phyloP scores from a whole-genome alignment of 2,113 vertebrate genomes.

The Callopanchax toddi region DNA sequence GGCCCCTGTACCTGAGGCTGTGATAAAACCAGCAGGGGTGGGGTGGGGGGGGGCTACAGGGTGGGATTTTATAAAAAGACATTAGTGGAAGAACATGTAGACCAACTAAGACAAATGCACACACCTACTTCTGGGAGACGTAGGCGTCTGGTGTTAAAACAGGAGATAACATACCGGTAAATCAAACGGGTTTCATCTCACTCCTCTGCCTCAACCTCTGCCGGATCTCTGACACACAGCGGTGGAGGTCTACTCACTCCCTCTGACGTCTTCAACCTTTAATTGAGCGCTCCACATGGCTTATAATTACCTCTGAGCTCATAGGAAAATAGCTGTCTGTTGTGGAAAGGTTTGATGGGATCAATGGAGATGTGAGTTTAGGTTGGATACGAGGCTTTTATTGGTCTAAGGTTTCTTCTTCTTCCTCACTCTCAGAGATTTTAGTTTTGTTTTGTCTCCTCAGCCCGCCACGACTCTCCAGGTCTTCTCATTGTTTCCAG shows the following conservation, averaged over 20 bases:
- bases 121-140: conserved; percentile 25
- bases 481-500: conserved; percentile 74
- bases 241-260: conserved; percentile 69
- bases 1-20: conserved; percentile 63
- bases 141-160: conserved; percentile 41
- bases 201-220: conserved; percentile 53
- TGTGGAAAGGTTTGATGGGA: conserved; percentile 38
- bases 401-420: conserved; percentile 8
- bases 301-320: conserved; percentile 71
- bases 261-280: conserved; percentile 66
- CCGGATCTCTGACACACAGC: conserved; percentile 64
- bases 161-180: conserved; percentile 60
- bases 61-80: conserved; percentile 41
- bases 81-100: conserved; percentile 2
- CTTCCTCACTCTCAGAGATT: conserved; percentile 12
- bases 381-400: neutral
- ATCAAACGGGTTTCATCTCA: conserved; percentile 65
- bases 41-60: conserved; percentile 53
- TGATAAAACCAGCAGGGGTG: conserved; percentile 63
- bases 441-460: conserved; percentile 49
- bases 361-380: conserved; percentile 7
- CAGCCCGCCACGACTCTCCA: conserved; percentile 19
- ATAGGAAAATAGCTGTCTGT: conserved; percentile 64
- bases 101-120: conserved; percentile 14
- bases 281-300: conserved; percentile 59